Conservation (phyloP, 2,888 invertebrate species). For the Ormyrus nitidulus region DNA sequence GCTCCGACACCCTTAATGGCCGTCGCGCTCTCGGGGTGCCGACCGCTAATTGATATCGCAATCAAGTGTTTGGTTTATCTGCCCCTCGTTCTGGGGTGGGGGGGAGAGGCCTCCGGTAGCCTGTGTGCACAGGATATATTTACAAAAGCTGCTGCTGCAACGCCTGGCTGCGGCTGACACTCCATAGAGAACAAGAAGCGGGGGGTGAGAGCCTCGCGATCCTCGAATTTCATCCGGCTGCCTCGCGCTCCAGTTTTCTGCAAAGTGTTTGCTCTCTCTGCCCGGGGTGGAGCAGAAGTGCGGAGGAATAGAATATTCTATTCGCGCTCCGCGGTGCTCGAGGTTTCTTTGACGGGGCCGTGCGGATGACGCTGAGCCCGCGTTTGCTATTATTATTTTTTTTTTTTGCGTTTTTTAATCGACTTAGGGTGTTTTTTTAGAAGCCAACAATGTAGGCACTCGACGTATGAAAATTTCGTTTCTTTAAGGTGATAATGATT, state of each 20-base stretch:
- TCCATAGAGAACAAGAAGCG: constrained; percentile 55
- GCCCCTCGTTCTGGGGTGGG: constrained; percentile 56
- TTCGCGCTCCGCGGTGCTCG: constrained; percentile 6
- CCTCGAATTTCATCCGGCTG: constrained; percentile 57
- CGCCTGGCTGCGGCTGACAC: constrained; percentile 70
- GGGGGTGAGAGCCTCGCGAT: constrained; percentile 18
- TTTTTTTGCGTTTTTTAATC: background rate
- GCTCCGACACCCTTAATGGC: constrained; percentile 3
- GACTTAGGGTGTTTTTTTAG: no score
- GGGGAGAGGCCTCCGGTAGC: no score
- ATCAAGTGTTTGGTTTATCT: constrained; percentile 73
- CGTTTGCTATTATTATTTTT: background rate
- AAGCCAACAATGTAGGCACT: no score
- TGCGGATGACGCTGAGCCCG: background rate
- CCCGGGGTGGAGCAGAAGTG: background rate
- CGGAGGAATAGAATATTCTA: background rate
- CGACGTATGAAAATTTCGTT: no score
- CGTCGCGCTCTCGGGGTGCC: background rate
- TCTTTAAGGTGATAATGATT: no score
- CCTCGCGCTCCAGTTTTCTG: constrained; percentile 22
- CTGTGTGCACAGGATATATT: constrained; percentile 59
- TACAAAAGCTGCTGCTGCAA: constrained; percentile 69
- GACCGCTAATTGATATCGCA: constrained; percentile 73
- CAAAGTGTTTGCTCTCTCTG: constrained; percentile 45
- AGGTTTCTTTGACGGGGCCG: background rate